Conservation (phyloP, 2,113 vertebrate species). For the Ammodytes dubius region DNA sequence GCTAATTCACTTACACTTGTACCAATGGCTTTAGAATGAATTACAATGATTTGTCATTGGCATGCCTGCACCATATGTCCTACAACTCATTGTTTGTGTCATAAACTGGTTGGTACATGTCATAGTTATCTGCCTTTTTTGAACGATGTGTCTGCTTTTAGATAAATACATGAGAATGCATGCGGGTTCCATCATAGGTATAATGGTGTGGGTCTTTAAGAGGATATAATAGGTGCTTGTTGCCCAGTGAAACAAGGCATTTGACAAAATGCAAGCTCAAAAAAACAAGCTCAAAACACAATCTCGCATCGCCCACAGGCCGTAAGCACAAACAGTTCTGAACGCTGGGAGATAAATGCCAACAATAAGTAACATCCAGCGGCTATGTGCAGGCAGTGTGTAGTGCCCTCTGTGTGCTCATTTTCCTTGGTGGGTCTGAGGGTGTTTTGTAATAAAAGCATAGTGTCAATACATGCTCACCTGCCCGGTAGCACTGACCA, state of each 20-base stretch:
- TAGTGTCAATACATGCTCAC: background rate
- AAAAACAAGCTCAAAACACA: conserved; percentile 24
- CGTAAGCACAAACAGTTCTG: conserved; percentile 40
- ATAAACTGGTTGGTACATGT: background rate
- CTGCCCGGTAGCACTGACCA: too few species aligned
- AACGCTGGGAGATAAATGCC: conserved; percentile 69
- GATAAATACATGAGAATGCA: conserved; percentile 37
- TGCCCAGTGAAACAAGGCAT: conserved; percentile 55
- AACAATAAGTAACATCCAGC: conserved; percentile 65
- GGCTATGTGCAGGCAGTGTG: background rate
- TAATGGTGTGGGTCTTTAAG: background rate
- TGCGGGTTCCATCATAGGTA: background rate
- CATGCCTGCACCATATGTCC: background rate
- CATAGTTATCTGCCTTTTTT: conserved; percentile 8
- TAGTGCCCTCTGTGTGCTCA: conserved; percentile 8
- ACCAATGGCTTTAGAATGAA: background rate
- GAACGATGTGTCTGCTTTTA: background rate
- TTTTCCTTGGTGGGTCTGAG: conserved; percentile 5
- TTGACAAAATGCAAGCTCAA: conserved; percentile 37
- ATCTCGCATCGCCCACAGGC: conserved; percentile 32
- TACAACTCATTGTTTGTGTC: conserved; percentile 8
- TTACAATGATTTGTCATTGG: conserved; percentile 30
- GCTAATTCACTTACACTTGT: conserved; percentile 28
- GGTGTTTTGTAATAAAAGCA: conserved; percentile 25
- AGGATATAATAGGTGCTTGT: conserved; percentile 24